Evolutionary conservation across 2,888 invertebrate genomes (phyloP).

Genomic region (Pyrrhosoma nymphula): DNA sequence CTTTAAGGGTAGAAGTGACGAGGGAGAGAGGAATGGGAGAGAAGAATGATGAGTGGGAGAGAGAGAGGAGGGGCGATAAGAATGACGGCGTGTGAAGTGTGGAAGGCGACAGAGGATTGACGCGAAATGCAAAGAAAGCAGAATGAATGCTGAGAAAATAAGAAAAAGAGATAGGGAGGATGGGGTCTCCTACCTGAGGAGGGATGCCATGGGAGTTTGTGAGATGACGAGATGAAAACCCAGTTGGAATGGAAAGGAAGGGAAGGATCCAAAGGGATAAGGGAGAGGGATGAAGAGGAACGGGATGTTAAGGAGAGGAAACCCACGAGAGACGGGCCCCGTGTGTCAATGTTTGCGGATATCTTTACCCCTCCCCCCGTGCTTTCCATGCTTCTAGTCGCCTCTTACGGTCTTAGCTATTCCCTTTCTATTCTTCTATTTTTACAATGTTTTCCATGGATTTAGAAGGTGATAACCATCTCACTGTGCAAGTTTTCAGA

Average conservation of each 20-base stretch:
- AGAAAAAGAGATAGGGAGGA: neutral
- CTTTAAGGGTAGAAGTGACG: neutral
- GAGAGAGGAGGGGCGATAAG: neutral
- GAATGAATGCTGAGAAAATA: neutral
- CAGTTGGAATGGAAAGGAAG: neutral
- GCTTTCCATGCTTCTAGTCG: no score
- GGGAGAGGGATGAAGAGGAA: neutral
- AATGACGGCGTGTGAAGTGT: neutral
- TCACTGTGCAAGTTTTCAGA: no score
- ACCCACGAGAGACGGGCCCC: neutral
- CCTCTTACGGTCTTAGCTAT: neutral
- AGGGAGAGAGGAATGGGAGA: neutral
- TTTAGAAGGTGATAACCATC: no score
- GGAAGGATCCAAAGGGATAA: neutral
- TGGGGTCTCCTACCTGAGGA: neutral
- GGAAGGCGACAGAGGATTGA: neutral
- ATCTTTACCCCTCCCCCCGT: no score
- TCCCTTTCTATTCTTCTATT: neutral
- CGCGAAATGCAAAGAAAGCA: conserved; percentile 2
- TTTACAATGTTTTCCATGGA: neutral
- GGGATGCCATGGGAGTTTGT: neutral
- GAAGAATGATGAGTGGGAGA: neutral
- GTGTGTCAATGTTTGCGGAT: neutral
- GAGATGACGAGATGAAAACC: conserved; percentile 2
- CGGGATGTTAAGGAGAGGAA: neutral